Conservation (phyloP, 2,113 vertebrate genomes). For the Ceyx cyanopectus region DNA sequence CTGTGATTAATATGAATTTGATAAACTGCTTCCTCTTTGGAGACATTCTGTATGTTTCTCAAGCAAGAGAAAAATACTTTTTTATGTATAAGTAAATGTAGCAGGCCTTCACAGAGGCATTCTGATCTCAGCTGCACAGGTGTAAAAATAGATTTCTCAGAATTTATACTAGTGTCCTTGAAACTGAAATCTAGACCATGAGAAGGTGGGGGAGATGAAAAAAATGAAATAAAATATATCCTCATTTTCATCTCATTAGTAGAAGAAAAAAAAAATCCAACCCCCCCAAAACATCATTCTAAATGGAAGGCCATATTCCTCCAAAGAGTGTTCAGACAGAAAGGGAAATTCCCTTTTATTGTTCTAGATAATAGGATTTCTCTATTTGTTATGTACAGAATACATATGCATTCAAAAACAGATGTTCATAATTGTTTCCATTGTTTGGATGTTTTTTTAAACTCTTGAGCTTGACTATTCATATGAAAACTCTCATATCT, state of each 20-base stretch:
- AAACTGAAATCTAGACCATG: not conserved
- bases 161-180: slow-evolving; percentile 25
- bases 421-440: slow-evolving; percentile 8
- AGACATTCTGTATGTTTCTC: slow-evolving; percentile 57
- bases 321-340: not conserved
- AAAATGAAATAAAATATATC: not conserved
- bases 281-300: not conserved
- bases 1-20: slow-evolving; percentile 74
- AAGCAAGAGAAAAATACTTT: slow-evolving; percentile 65
- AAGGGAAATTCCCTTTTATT: slow-evolving; percentile 58
- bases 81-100: slow-evolving; percentile 58
- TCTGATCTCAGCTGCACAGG: slow-evolving; percentile 41
- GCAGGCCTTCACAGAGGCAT: not conserved
- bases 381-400: slow-evolving; percentile 54
- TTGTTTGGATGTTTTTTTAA: slow-evolving; percentile 10
- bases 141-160: slow-evolving; percentile 47
- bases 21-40: slow-evolving; percentile 79
- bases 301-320: not conserved
- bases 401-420: slow-evolving; percentile 52
- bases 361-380: slow-evolving; percentile 59
- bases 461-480: slow-evolving; percentile 43
- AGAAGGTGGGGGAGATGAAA: accelerated
- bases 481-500: not conserved
- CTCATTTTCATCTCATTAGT: not conserved
- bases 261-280: not conserved